A percentile compares a stretch with the other conserved stretches of the same genome.
These are phyloP conservation scores for Gobius niger DNA, from an alignment of 2,113 vertebrate genomes.

Conservation along the genomic window DNA sequence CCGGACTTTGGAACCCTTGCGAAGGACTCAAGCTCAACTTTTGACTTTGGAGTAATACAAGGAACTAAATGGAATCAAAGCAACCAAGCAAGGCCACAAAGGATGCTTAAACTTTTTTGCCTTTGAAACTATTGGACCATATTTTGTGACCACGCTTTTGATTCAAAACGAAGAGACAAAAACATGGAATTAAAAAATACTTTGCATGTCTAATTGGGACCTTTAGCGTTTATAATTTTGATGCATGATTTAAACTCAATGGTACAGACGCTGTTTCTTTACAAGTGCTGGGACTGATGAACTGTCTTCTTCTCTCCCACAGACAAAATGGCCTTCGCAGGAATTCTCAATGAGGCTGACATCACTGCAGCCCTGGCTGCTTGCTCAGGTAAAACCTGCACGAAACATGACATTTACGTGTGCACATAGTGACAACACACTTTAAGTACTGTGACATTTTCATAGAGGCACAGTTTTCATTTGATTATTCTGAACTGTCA, in stretches of 20 bases:
- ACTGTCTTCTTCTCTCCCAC: conserved; percentile 43
- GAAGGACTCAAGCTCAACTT: conserved; percentile 35
- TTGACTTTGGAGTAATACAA: conserved; percentile 52
- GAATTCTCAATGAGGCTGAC: conserved; percentile 77
- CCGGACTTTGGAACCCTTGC: conserved; percentile 49
- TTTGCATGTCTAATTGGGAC: conserved; percentile 32
- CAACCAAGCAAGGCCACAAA: conserved; percentile 48
- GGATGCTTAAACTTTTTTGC: conserved; percentile 51
- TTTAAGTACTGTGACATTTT: not conserved
- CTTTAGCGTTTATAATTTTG: conserved; percentile 17
- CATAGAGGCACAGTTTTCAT: not conserved
- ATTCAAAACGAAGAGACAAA: conserved; percentile 50
- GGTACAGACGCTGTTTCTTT: conserved; percentile 3
- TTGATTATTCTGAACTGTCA: too few relatives aligned
- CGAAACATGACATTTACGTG: not conserved
- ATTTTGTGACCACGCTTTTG: conserved; percentile 46
- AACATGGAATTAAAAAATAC: conserved; percentile 25
- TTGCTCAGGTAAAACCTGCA: conserved; percentile 71
- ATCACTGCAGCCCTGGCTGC: conserved; percentile 81
- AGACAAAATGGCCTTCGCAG: conserved; percentile 77
- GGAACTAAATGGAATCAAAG: conserved; percentile 48
- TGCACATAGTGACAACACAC: not conserved
- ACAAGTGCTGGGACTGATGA: conserved; percentile 29
- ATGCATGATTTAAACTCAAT: conserved; percentile 14
- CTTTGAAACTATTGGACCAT: conserved; percentile 62